phyloP scores from a whole-genome alignment of 2,888 invertebrate genomes.

The Meliscaeva auricollis region DNA sequence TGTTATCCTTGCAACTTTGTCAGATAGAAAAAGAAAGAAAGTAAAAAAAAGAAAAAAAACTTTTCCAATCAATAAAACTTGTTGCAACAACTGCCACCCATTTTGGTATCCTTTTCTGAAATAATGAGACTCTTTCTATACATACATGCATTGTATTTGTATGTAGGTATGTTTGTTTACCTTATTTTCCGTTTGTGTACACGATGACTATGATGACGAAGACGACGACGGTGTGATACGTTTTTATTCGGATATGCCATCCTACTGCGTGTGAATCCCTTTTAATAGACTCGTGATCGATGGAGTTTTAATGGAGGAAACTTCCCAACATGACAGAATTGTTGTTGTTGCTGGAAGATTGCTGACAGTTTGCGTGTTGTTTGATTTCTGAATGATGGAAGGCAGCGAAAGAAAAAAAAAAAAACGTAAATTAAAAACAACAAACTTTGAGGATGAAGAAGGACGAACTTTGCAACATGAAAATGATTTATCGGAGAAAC shows the following conservation, averaged over 20 bases:
- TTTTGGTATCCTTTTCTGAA: not conserved
- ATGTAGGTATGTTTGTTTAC: too few species aligned
- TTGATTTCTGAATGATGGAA: slow-evolving; percentile 22
- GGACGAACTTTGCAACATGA: slow-evolving; percentile 22
- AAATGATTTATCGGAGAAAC: slow-evolving; percentile 67
- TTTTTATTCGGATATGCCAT: slow-evolving; percentile 8
- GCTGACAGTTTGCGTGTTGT: slow-evolving; percentile 69
- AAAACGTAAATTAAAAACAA: not conserved
- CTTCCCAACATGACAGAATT: slow-evolving; percentile 63
- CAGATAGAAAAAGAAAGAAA: not conserved
- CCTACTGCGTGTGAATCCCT: slow-evolving; percentile 17
- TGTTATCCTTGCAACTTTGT: slow-evolving; percentile 14
- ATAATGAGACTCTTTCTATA: not conserved
- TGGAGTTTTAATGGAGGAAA: slow-evolving; percentile 71
- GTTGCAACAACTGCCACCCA: slow-evolving; percentile 60
- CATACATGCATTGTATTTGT: too few species aligned
- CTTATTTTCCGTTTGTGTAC: not conserved
- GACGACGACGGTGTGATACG: too few species aligned
- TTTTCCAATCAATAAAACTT: slow-evolving; percentile 71
- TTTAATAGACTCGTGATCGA: slow-evolving; percentile 68
- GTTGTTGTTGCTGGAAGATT: slow-evolving; percentile 51
- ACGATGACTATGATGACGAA: not conserved
- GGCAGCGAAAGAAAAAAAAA: not conserved
- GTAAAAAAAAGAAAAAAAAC: slow-evolving; percentile 14
- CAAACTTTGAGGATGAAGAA: slow-evolving; percentile 1